Evolutionary conservation across 2,888 invertebrate genomes (phyloP), one percentile per base, ranked within the genome.

Genomic region (Andrena flavipes): DNA sequence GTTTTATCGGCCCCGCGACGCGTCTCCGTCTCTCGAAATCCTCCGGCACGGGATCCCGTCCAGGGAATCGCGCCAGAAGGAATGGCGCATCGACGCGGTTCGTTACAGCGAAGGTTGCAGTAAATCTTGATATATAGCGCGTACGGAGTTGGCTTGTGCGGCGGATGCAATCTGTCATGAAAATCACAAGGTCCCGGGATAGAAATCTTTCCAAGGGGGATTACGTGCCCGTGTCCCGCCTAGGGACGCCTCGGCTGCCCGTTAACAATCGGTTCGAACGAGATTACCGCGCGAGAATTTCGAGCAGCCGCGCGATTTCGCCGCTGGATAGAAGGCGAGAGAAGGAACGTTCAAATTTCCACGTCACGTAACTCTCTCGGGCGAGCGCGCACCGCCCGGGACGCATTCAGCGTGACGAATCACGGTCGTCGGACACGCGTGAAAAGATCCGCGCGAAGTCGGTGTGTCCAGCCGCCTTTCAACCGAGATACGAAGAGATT

Each of bases 371-470:
- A 71, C 54, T 63, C 48, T 48, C 23, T 5, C 42, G 42, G 67
- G 42, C 35, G 26, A 64, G 71, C 54, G 65, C 16, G 59, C 48
- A 70, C 73, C 51, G 42, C 49, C 30, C 75, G 33, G 59, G 76
- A 62, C 60, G 71, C 82, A 51, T 71, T 69, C 84, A 54, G 56
- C 81, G 85, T 72, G 85, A 84, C 85, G 85, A 85, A 85, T 87
- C 88, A 76, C 81, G 80, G 64, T 73, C 81, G 72, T 85, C 73
- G 67, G 77, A 84, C 84, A 85, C 86, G 84, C 86, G 87, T 87
- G 88, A 87, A 87, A 85, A 84, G 79, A 76, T 76, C 76, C 64
- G 60, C 78, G 68, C 78, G 68, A 68, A 76, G 80, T 70, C 83
- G 16, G 82, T 87, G 78, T 87, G 65, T 69, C 72, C 67, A 70